Evolutionary conservation across 2,113 vertebrate genomes (phyloP).

Genomic region (Emydocephalus ijimae): DNA sequence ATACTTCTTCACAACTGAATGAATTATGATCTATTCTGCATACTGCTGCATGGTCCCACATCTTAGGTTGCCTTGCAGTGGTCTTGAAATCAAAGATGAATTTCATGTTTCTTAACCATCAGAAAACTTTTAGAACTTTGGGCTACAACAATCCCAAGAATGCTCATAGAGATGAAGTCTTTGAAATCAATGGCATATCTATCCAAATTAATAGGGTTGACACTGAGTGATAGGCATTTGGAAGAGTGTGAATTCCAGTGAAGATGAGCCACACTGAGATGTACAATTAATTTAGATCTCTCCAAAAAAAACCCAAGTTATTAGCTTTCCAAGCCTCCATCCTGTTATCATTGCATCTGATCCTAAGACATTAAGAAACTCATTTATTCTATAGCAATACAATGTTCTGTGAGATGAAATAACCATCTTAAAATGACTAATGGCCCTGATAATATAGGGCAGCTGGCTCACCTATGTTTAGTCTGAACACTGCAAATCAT

Average conservation of each 20-base stretch:
- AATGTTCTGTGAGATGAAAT: background rate
- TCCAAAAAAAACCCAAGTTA: background rate
- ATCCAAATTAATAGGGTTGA: background rate
- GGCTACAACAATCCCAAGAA: too few relatives aligned
- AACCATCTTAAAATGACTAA: slow-evolving; percentile 11
- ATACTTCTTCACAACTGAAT: background rate
- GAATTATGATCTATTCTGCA: background rate
- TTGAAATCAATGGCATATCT: background rate
- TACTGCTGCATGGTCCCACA: background rate
- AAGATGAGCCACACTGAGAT: background rate
- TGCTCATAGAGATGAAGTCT: background rate
- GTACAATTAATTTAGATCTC: background rate
- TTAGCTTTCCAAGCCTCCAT: background rate
- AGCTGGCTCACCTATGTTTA: slow-evolving; percentile 3
- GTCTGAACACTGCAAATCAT: background rate
- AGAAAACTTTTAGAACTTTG: background rate
- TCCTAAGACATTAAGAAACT: background rate
- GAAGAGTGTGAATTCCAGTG: background rate
- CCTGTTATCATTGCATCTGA: background rate
- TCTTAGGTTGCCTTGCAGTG: background rate
- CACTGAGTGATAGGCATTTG: too few relatives aligned
- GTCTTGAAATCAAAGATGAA: background rate
- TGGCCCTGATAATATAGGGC: slow-evolving; percentile 8
- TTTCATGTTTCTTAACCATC: background rate
- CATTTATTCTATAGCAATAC: background rate